A percentile compares a stretch with the other conserved stretches of the same genome.
phyloP scores from a whole-genome alignment of 2,888 invertebrate species.

The Bembecia ichneumoniformis region DNA sequence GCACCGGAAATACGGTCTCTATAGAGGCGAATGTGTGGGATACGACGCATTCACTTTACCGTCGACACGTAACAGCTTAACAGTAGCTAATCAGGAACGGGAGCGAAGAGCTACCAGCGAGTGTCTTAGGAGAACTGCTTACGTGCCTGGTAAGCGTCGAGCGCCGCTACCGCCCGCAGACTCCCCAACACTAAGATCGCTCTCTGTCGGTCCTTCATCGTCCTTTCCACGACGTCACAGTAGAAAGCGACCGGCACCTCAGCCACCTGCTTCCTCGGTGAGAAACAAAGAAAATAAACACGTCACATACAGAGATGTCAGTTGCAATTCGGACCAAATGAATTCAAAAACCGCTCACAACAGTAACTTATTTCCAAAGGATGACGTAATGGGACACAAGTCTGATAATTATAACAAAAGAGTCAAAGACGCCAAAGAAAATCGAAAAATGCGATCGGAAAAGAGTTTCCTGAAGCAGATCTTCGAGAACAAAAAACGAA shows the following conservation, averaged over 20 bases:
- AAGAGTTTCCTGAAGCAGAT: slow-evolving; percentile 69
- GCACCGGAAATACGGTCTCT: slow-evolving; percentile 75
- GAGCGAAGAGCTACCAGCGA: slow-evolving; percentile 75
- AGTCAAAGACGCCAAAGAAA: slow-evolving; percentile 28
- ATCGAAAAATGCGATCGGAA: slow-evolving; percentile 51
- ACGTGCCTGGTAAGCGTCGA: slow-evolving; percentile 83
- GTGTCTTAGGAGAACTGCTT: slow-evolving; percentile 73
- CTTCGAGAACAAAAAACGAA: slow-evolving; percentile 57
- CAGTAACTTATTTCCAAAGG: slow-evolving; percentile 13
- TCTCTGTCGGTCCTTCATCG: slow-evolving; percentile 39
- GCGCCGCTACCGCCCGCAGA: slow-evolving; percentile 79
- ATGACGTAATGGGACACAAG: slow-evolving; percentile 22
- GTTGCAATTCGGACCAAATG: slow-evolving; percentile 18
- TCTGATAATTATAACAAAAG: slow-evolving; percentile 41
- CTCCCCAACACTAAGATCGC: slow-evolving; percentile 14
- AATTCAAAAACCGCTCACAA: slow-evolving; percentile 16
- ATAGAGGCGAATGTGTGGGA: slow-evolving; percentile 31
- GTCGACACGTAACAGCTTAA: slow-evolving; percentile 22
- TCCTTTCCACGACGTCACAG: slow-evolving; percentile 40
- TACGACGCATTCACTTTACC: slow-evolving; percentile 58
- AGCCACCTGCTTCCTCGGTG: slow-evolving; percentile 44
- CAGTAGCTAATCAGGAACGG: slow-evolving; percentile 25
- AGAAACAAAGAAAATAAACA: slow-evolving; percentile 21
- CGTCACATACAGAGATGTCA: neutral
- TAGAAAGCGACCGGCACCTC: slow-evolving; percentile 70